Base-by-base conservation (phyloP, 1,140 invertebrate species). In the Tetraneura akinire region DNA sequence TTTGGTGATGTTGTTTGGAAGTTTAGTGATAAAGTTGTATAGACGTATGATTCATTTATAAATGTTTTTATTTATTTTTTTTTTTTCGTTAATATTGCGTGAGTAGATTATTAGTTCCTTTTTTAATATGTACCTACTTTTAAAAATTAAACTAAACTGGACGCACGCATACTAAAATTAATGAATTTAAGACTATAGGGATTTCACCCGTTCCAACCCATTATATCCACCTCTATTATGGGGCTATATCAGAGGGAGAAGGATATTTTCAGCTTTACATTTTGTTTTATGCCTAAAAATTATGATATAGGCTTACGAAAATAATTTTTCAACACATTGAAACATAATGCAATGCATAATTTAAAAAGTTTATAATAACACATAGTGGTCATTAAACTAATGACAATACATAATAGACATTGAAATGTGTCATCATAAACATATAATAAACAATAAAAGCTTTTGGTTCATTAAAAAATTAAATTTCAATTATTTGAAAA, bases 141-240 rank as follows among this genome's bases (percentile, higher is more conserved):
- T 68, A 14, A 68, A 68, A 68, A 45, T 45, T 23, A n/a, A 68
- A 45, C 11, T 23, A 1, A 68, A 21, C 21, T 8, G 16, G 37
- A 16, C 45, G 10, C 64, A 68, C 64, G 64, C 42, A 68, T 13
- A 23, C 64, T 45, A 68, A 45, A 45, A 68, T 68, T 68, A 68
- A 68, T 68, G 37, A 68, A 45, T 68, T 68, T n/a, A 45, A 68
- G n/a, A 45, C 64, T 23, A 23, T 68, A 45, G 64, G 64, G 37
- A 45, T 68, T 68, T 23, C 37, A 66, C 37, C 42, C 62, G 10
- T 64, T 42, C n/a, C 62, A 11, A 21, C 2, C 9, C 13, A 47
- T 10, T n/a, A 47, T 47, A 47, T 8, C 32, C 11, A 47, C 13
- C 10, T 4, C 4, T 47, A 47, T 47, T 13, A 47, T 1, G 10